Evolutionary conservation across 1,140 invertebrate species (phyloP).

Genomic region (Macrobrachium rosenbergii): DNA sequence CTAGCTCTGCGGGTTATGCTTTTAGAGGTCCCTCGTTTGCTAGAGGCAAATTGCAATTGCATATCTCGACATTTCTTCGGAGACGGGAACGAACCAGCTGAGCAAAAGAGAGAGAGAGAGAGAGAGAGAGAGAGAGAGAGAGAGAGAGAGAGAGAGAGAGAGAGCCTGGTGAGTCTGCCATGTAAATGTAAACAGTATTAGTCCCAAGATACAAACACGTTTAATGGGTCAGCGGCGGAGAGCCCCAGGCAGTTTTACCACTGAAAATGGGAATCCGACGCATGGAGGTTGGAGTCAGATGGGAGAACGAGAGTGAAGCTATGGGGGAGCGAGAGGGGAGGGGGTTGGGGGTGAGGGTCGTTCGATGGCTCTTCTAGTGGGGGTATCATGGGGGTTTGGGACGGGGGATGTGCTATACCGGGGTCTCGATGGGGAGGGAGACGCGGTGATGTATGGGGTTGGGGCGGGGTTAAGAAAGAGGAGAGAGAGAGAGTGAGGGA

Average conservation of each 20-base stretch:
- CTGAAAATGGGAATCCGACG: constrained; percentile 28
- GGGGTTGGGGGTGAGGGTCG: background rate
- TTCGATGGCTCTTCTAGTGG: background rate
- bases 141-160: too few relatives aligned
- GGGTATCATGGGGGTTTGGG: too few relatives aligned
- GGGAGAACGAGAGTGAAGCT: constrained; percentile 22
- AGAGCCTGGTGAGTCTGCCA: constrained; percentile 31
- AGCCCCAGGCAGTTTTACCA: constrained; percentile 41
- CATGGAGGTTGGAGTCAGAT: constrained; percentile 1
- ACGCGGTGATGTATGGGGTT: background rate
- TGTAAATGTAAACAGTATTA: constrained; percentile 57
- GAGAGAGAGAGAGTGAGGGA: background rate
- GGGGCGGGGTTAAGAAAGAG: background rate
- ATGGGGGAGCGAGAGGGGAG: background rate
- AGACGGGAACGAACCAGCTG: background rate
- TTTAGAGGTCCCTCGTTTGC: constrained; percentile 38
- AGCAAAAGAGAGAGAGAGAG: too few relatives aligned
- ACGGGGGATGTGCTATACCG: background rate
- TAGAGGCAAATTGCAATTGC: constrained; percentile 38
- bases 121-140: too few relatives aligned
- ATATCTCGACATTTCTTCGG: constrained; percentile 36
- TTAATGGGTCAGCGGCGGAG: constrained; percentile 35
- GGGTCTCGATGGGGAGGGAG: background rate
- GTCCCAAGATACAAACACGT: constrained; percentile 58
- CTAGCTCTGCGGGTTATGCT: constrained; percentile 28